These are phyloP conservation scores for Fundulus diaphanus DNA, from an alignment of 2,797 vertebrate genomes.

Conservation along the genomic window DNA sequence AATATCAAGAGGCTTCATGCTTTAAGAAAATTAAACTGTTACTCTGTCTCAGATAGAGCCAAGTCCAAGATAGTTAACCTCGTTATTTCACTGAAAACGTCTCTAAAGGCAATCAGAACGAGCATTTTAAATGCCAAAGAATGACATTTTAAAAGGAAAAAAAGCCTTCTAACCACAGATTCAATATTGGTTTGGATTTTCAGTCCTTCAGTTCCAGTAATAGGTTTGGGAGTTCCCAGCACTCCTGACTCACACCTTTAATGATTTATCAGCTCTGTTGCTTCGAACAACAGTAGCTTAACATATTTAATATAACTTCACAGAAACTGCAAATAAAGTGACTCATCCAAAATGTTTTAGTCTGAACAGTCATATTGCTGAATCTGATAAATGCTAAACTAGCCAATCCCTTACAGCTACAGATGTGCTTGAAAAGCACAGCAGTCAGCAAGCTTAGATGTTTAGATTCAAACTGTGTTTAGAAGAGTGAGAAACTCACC, in stretches of 20 bases:
- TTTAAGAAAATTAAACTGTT: not conserved
- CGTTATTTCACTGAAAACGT: not conserved
- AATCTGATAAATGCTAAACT: constrained; percentile 3
- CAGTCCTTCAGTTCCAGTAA: not conserved
- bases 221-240: constrained; percentile 1
- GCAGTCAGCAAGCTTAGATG: constrained; percentile 25
- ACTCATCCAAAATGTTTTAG: not conserved
- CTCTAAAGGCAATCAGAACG: not conserved
- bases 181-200: not conserved
- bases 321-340: not conserved
- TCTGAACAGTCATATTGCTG: not conserved
- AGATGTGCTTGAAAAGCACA: constrained; percentile 12
- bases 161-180: not conserved
- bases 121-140: not conserved
- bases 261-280: not conserved
- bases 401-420: not conserved
- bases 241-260: not conserved
- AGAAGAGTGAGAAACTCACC: constrained; percentile 78
- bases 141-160: constrained; percentile 1
- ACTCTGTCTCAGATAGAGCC: not conserved
- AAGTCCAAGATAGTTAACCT: not conserved
- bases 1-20: not conserved
- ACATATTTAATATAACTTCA: not conserved
- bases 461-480: constrained; percentile 32
- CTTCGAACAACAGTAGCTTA: not conserved